Percentiles rank a stretch among this genome's conserved stretches.
These are phyloP conservation scores for Prunella strophiata DNA, from an alignment of 2,797 vertebrate genomes.

Conservation along the genomic window DNA sequence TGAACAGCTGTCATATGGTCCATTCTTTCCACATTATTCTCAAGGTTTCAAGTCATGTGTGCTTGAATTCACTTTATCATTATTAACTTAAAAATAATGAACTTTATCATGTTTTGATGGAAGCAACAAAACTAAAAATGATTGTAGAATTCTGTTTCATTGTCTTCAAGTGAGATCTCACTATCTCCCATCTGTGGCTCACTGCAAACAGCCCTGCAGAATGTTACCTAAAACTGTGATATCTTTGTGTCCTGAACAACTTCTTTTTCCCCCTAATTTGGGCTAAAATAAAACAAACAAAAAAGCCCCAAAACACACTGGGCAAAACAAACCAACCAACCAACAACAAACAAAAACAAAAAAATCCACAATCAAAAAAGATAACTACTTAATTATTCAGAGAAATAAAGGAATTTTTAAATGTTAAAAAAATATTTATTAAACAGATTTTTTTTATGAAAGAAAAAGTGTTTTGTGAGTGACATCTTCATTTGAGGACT, in stretches of 20 bases:
- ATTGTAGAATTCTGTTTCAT: neutral
- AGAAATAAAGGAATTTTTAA: neutral
- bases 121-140: neutral
- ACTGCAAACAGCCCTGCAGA: neutral
- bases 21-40: neutral
- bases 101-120: neutral
- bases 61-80: neutral
- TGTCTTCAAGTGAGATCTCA: neutral
- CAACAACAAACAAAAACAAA: neutral
- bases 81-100: neutral
- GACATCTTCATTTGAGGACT: neutral
- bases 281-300: neutral
- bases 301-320: accelerated
- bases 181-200: neutral
- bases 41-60: neutral
- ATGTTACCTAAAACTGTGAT: neutral
- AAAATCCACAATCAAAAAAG: neutral
- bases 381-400: neutral
- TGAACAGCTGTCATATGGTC: neutral
- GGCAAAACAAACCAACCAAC: too few species aligned
- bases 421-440: neutral
- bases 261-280: accelerated
- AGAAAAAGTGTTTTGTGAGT: neutral
- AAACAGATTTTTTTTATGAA: neutral
- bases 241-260: neutral